Evolutionary conservation across 2,888 invertebrate species (phyloP), one percentile per base, ranked within the genome.

Genomic region (Cylloceria caligata): DNA sequence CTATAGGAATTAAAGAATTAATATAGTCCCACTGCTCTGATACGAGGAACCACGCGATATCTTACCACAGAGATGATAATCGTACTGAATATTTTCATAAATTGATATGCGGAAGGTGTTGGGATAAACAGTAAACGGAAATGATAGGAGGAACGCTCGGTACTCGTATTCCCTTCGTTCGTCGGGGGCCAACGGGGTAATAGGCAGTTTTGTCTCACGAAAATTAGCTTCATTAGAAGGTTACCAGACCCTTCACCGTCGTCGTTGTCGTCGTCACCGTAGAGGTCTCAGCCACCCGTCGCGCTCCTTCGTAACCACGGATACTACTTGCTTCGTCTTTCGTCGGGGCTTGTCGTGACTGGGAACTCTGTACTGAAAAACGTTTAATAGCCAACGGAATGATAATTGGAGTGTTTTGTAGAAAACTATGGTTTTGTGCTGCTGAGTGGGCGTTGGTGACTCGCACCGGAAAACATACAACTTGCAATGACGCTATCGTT

Each of bases 151-250:
- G 7, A 60, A 21, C 60, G 36, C 21, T 34, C 30, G 30, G 19
- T 42, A 30, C 39, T 42, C 24, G 27, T 11, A 21, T 62, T 62
- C 34, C 36, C 36, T 39, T 36, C n/a, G 19, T 65, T 73, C 65
- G 55, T 42, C n/a, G 55, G 16, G 47, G 42, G 42, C 60, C 34
- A 47, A 55, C 39, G 21, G 65, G 60, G 57, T 52, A 80, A 65
- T 65, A 74, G 49, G 21, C 78, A 39, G 65, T 83, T 82, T 80
- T 77, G 80, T 84, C 87, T 83, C 87, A 86, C 85, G 88, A 83
- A 85, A 88, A 87, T 88, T 88, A 86, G 84, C 86, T 86, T 88
- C 86, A 84, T 88, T 88, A 87, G 83, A 78, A 86, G 85, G 85
- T 85, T 83, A 78, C 81, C 71, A 80, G 83, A 83, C 75, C 81